Base-by-base conservation (phyloP, 2,888 invertebrate genomes). In the Eupithecia abbreviata region DNA sequence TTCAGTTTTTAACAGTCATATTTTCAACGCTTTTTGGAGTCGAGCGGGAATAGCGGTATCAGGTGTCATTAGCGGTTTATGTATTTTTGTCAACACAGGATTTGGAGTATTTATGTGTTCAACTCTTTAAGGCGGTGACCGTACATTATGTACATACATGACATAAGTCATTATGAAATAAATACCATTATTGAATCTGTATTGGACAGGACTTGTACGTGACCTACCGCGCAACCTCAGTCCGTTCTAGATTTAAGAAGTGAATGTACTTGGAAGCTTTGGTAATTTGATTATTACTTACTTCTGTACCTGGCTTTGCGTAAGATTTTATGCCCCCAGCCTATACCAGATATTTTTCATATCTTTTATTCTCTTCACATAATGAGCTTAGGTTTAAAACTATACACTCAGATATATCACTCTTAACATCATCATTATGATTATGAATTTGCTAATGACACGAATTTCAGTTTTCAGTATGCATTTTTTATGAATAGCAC, bases 221-320 rank as follows among this genome's bases (percentile, higher is more conserved):
- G 72, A 77, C 74, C 72, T 77, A 77, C 76, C 71, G 49, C 51
- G 51, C 55, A 77, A 77, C 79, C 76, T 70, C 76, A 71, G 72
- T 75, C 30, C 66, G 79, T 77, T 72, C 77, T 77, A 78, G 66
- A 81, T 73, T 78, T 77, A 49, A 76, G 71, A 80, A 80, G 77
- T 80, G 77, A 81, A 80, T 73, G 80, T 79, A 76, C 71, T 74
- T 73, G 10, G 62, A 65, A 77, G 58, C 76, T 71, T 66, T 78
- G 75, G 12, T 4, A 70, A 62, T 58, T 62, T 47, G 7, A 74
- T 70, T 49, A 15, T 65, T 62, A 62, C 18, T 58, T 7, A 58
- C 62, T 62, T 30, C 30, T 62, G 62, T 12, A 62, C 30, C 30
- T 62, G 10, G 12, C 10, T 62, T 62, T 62, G 10, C 30, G 10